These are phyloP conservation scores for Colaptes auratus DNA, from an alignment of 2,113 vertebrate species.

Conservation along the genomic window DNA sequence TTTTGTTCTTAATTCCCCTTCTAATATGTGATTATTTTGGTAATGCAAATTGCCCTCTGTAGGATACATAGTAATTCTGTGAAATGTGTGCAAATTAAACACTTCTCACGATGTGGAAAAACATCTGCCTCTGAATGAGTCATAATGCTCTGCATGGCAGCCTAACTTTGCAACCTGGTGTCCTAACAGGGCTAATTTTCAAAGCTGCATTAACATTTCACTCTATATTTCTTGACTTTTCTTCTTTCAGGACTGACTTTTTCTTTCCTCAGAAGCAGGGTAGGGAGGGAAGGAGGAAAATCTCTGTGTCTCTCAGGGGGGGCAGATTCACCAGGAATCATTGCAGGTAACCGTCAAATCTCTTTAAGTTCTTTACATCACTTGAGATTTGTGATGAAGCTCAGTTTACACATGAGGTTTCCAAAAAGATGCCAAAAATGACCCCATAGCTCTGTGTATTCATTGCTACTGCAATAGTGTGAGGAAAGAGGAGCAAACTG, in stretches of 20 bases:
- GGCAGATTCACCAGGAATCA: not conserved
- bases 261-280: not conserved
- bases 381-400: not conserved
- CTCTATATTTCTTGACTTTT: not conserved
- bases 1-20: not conserved
- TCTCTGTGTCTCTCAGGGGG: not conserved
- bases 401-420: not conserved
- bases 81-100: slow-evolving; percentile 8
- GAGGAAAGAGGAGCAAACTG: not conserved
- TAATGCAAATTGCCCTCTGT: not conserved
- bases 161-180: not conserved
- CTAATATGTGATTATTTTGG: not conserved
- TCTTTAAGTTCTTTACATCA: not conserved
- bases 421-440: not conserved
- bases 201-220: not conserved
- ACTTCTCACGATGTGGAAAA: not conserved
- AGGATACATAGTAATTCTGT: slow-evolving; percentile 9
- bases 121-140: slow-evolving; percentile 27
- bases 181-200: not conserved
- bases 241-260: not conserved
- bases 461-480: not conserved
- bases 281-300: not conserved
- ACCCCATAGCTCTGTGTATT: not conserved
- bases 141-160: not conserved
- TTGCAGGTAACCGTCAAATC: not conserved